Conservation (phyloP, 53 echinoderm and acorn worm species). For the Arbacia lixula region DNA sequence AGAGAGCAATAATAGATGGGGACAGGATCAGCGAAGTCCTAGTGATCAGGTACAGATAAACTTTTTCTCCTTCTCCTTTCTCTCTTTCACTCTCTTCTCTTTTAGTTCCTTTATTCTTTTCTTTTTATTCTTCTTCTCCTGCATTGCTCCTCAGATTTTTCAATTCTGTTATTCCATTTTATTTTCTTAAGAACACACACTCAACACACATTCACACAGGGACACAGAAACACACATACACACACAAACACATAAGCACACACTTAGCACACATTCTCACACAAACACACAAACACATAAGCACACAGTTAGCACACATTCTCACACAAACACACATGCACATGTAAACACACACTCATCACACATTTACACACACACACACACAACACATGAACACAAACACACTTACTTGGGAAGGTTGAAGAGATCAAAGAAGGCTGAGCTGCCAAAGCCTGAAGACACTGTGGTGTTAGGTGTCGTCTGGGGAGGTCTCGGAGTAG, state of each 20-base stretch:
- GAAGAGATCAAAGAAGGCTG: conserved; percentile 36
- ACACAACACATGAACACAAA: neutral
- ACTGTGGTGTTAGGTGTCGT: neutral
- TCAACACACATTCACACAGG: neutral
- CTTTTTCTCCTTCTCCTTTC: no score
- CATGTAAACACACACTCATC: neutral
- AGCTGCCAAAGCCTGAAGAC: neutral
- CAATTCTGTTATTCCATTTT: no score
- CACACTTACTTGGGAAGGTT: conserved; percentile 44
- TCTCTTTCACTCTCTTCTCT: no score
- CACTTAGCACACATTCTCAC: neutral
- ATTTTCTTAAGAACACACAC: no score
- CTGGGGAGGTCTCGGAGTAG: neutral
- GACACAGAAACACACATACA: neutral
- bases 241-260: neutral
- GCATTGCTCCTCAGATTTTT: no score
- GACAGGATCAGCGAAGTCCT: no score
- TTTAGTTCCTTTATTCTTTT: no score
- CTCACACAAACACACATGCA: neutral
- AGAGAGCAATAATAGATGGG: no score
- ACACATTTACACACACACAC: neutral
- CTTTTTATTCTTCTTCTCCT: no score
- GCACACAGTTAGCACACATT: no score
- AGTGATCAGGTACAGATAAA: no score
- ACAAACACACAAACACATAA: neutral